Evolutionary conservation across 1,140 invertebrate genomes (phyloP).

Genomic region (Cyclargus thomasi): DNA sequence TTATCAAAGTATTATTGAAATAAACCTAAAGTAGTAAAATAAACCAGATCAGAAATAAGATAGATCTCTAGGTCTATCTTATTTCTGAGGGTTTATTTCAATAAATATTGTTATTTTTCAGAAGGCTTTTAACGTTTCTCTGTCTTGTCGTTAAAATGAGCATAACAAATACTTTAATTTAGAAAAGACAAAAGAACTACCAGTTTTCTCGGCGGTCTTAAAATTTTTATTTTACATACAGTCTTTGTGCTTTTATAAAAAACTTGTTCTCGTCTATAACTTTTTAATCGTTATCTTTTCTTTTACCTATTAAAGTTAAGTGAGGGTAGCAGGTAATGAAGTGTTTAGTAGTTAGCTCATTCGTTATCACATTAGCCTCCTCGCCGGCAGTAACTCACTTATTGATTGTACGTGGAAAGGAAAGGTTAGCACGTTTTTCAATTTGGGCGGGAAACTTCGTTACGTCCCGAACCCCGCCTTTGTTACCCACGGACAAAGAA

Average conservation of each 20-base stretch:
- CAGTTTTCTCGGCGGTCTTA: not conserved
- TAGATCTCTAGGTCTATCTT: too few relatives aligned
- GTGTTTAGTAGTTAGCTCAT: not conserved
- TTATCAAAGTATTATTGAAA: not conserved
- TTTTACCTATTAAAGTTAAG: not conserved
- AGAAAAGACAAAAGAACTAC: too few relatives aligned
- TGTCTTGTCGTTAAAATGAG: too few relatives aligned
- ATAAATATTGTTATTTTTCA: too few relatives aligned
- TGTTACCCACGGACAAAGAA: not conserved
- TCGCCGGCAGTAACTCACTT: not conserved
- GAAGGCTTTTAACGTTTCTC: too few relatives aligned
- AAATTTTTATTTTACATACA: not conserved
- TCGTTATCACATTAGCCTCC: not conserved
- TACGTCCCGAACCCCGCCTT: not conserved
- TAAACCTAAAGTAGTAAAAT: too few relatives aligned
- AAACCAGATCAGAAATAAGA: too few relatives aligned
- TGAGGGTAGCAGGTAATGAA: not conserved
- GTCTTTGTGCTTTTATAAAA: not conserved
- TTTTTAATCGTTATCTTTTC: too few relatives aligned
- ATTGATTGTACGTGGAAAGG: not conserved
- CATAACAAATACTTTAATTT: too few relatives aligned
- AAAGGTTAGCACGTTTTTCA: slow-evolving; percentile 3
- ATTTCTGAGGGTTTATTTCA: too few relatives aligned
- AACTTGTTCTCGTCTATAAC: not conserved
- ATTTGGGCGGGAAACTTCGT: not conserved